Evolutionary conservation across 2,888 invertebrate genomes (phyloP).

Genomic region (Lepas anatifera): DNA sequence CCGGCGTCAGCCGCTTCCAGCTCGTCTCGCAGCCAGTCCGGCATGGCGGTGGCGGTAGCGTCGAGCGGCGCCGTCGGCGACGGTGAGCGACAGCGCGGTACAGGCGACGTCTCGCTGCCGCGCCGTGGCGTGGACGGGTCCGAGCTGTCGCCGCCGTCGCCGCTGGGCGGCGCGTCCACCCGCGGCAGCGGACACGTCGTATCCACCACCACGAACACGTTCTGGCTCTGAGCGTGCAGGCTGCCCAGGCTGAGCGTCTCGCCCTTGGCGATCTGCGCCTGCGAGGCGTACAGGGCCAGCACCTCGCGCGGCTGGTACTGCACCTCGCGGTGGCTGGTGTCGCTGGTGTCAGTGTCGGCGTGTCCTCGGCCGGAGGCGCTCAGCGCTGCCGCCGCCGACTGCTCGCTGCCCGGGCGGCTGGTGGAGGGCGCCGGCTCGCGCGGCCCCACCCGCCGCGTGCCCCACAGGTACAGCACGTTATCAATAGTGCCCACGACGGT

Average conservation of each 20-base stretch:
- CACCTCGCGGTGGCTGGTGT: background rate
- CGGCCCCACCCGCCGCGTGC: conserved; percentile 35
- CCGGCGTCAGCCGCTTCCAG: conserved; percentile 31
- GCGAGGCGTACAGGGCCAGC: conserved; percentile 39
- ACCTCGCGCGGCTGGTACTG: conserved; percentile 7
- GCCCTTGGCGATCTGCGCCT: conserved; percentile 40
- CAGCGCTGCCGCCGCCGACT: background rate
- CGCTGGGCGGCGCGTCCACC: conserved; percentile 17
- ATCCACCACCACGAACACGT: conserved; percentile 46
- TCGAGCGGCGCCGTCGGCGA: conserved; percentile 14
- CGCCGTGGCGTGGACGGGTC: background rate
- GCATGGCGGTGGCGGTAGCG: conserved; percentile 29
- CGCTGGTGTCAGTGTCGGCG: background rate
- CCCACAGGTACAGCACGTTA: conserved; percentile 57
- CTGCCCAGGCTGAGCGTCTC: conserved; percentile 44
- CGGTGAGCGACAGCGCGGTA: conserved; percentile 14
- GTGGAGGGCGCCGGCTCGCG: conserved; percentile 22
- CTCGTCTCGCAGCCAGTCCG: conserved; percentile 36
- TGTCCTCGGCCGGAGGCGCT: background rate
- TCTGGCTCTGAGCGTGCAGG: conserved; percentile 44
- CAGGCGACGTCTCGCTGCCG: background rate
- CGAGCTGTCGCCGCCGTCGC: background rate
- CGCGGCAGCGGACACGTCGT: conserved; percentile 45
- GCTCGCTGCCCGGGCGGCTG: conserved; percentile 13
- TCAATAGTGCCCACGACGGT: conserved; percentile 51